Percentiles rank a stretch among this genome's conserved stretches.
These are phyloP conservation scores for Macaria notata DNA, from an alignment of 2,888 invertebrate species.

Conservation along the genomic window DNA sequence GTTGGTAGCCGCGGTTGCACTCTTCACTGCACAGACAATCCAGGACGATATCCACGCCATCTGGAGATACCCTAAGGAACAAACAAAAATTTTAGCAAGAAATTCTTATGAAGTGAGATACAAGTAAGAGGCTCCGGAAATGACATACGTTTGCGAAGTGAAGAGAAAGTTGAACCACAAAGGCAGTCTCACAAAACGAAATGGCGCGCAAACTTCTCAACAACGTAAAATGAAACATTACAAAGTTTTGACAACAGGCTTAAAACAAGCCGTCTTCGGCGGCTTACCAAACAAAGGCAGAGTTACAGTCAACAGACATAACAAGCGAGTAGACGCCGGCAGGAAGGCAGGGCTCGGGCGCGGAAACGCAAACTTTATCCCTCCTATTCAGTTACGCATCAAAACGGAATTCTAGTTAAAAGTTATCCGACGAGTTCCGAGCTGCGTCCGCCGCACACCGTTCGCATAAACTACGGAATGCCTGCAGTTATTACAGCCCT, in stretches of 20 bases:
- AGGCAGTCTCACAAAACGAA: not conserved
- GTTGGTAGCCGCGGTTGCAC: conserved; percentile 90
- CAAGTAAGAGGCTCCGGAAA: no score
- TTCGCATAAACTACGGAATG: conserved; percentile 22
- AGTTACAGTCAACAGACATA: conserved; percentile 12
- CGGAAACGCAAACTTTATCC: conserved; percentile 23
- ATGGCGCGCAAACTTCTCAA: conserved; percentile 6
- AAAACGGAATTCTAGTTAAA: conserved; percentile 17
- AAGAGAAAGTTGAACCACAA: no score
- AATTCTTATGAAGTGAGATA: no score
- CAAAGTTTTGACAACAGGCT: not conserved
- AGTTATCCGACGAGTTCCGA: conserved; percentile 16
- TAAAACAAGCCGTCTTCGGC: conserved; percentile 10
- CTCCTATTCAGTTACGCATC: conserved; percentile 12
- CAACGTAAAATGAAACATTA: conserved; percentile 3
- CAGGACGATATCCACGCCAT: conserved; percentile 92
- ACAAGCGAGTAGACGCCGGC: conserved; percentile 18
- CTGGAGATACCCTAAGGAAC: conserved; percentile 83
- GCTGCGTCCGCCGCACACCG: conserved; percentile 7
- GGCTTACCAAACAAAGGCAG: conserved; percentile 14
- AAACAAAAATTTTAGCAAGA: conserved; percentile 1
- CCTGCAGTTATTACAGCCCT: conserved; percentile 23
- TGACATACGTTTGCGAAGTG: no score
- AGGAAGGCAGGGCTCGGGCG: conserved; percentile 9
- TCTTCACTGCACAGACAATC: conserved; percentile 95